Evolutionary conservation across 2,888 invertebrate species (phyloP).

Genomic region (Lathronympha strigana): DNA sequence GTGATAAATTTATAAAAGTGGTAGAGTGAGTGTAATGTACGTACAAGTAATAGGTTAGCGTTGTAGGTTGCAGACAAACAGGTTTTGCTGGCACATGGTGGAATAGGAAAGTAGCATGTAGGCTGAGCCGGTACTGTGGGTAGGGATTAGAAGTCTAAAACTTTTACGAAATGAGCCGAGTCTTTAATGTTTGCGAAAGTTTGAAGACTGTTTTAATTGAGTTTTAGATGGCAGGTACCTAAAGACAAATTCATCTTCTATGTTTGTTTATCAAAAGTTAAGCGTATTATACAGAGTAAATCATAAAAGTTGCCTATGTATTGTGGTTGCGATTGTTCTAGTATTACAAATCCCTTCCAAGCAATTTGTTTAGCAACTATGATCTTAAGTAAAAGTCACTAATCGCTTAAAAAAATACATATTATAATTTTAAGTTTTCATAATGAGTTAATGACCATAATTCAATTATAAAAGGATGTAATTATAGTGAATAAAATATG

Average conservation of each 20-base stretch:
- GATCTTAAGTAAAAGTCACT: no score
- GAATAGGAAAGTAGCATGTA: constrained; percentile 64
- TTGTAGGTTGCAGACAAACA: constrained; percentile 49
- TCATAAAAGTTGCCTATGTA: no score
- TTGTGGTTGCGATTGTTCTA: no score
- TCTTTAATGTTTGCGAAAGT: constrained; percentile 29
- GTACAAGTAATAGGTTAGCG: constrained; percentile 46
- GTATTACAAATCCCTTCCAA: no score
- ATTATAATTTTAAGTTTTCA: no score
- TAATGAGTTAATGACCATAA: no score
- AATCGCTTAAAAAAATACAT: no score
- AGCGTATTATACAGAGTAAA: background rate
- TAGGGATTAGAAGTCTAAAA: constrained; percentile 28
- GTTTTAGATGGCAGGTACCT: background rate
- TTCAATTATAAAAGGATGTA: no score
- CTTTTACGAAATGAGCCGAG: constrained; percentile 18
- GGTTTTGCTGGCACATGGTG: constrained; percentile 67
- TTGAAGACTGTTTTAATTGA: constrained; percentile 13
- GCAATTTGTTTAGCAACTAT: no score
- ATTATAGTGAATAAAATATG: no score
- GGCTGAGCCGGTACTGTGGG: constrained; percentile 44
- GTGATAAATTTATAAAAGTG: constrained; percentile 40
- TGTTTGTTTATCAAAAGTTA: constrained; percentile 2
- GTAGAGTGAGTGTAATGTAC: constrained; percentile 42
- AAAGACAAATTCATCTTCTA: background rate